Evolutionary conservation across 1,140 invertebrate species (phyloP).

Genomic region (Panonychus citri): DNA sequence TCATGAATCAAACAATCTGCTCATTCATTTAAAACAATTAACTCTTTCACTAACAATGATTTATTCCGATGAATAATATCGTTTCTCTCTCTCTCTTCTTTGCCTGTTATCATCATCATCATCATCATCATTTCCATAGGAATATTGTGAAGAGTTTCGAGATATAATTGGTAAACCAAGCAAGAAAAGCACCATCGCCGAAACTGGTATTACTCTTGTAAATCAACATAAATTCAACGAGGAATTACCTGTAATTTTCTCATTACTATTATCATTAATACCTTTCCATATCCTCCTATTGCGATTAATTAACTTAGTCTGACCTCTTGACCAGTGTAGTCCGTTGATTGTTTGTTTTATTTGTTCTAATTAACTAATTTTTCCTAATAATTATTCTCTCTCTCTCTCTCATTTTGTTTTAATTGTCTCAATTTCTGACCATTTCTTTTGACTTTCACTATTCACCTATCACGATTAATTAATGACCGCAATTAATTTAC

Average conservation of each 20-base stretch:
- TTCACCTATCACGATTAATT: too few species aligned
- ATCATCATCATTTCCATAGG: slow-evolving; percentile 39
- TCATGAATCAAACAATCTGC: too few species aligned
- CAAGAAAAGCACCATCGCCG: slow-evolving; percentile 56
- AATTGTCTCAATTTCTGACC: too few species aligned
- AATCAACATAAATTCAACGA: slow-evolving; percentile 82
- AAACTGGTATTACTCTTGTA: slow-evolving; percentile 79
- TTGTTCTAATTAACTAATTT: too few species aligned
- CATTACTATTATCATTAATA: too few species aligned
- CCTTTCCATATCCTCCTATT: neutral
- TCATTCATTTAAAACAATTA: too few species aligned
- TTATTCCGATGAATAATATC: neutral
- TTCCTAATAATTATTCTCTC: too few species aligned
- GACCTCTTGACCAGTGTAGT: too few species aligned
- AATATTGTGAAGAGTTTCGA: slow-evolving; percentile 85
- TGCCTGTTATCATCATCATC: slow-evolving; percentile 8
- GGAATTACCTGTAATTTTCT: slow-evolving; percentile 82
- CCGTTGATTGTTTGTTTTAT: too few species aligned
- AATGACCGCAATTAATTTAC: too few species aligned
- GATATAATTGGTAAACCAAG: slow-evolving; percentile 68
- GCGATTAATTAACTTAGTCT: neutral
- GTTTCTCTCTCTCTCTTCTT: slow-evolving; percentile 5
- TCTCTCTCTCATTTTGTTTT: too few species aligned
- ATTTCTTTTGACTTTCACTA: too few species aligned
- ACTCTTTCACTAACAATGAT: neutral